These are phyloP conservation scores for Semnornis frantzii DNA, from an alignment of 2,113 vertebrate species.

Conservation along the genomic window DNA sequence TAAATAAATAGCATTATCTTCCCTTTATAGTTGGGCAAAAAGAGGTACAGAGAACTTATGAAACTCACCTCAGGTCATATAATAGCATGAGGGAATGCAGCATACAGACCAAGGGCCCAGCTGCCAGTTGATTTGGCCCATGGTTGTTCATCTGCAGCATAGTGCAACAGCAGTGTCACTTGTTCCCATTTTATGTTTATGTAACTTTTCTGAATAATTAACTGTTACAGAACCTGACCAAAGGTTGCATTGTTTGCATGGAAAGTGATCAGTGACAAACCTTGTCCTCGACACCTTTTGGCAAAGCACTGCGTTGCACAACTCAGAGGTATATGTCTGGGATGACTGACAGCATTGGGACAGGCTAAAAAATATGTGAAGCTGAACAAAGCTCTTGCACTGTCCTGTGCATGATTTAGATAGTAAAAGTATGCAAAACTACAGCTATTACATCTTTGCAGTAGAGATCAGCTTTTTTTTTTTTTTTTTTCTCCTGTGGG, in stretches of 20 bases:
- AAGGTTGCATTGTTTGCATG: background rate
- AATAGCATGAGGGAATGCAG: background rate
- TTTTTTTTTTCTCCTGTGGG: too few species aligned
- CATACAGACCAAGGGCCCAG: background rate
- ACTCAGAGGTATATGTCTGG: background rate
- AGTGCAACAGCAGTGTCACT: background rate
- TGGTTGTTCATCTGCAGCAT: background rate
- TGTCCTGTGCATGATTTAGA: background rate
- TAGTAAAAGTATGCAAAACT: background rate
- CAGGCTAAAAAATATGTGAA: background rate
- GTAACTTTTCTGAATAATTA: background rate
- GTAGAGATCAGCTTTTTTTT: background rate
- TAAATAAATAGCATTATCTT: background rate
- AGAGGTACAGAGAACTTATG: background rate
- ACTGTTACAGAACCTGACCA: background rate
- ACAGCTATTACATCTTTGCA: background rate
- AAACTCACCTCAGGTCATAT: background rate
- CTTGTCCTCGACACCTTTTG: background rate
- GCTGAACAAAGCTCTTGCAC: fast-evolving
- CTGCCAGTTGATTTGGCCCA: background rate
- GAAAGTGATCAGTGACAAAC: background rate
- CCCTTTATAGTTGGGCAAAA: background rate
- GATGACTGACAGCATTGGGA: background rate
- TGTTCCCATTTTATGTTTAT: background rate
- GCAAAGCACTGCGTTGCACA: background rate